Percentiles rank a stretch among this genome's conserved stretches.
phyloP scores from a whole-genome alignment of 2,888 invertebrate genomes.

The Plemyria rubiginata region DNA sequence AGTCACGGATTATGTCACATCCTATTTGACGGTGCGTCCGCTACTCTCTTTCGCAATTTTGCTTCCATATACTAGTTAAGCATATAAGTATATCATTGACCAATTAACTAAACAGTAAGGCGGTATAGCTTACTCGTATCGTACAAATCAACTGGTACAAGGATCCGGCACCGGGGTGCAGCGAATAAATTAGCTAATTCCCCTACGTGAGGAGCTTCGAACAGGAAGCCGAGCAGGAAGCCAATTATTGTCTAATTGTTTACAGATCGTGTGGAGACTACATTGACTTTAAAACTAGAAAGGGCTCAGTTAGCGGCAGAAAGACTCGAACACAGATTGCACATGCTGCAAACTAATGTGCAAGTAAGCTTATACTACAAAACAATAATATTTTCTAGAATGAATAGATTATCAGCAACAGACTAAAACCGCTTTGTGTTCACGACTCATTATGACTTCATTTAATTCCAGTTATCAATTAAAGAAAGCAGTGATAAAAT shows the following conservation, averaged over 20 bases:
- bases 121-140: constrained; percentile 35
- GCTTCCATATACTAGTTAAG: constrained; percentile 50
- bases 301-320: constrained; percentile 80
- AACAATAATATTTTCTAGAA: not conserved
- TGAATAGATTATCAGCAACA: not conserved
- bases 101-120: constrained; percentile 73
- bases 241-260: constrained; percentile 54
- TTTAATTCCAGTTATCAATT: constrained; percentile 69
- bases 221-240: constrained; percentile 57
- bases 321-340: constrained; percentile 74
- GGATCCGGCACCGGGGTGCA: constrained; percentile 51
- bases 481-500: constrained; percentile 74
- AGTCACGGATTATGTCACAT: constrained; percentile 73
- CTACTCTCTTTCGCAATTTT: constrained; percentile 72
- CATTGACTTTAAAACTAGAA: constrained; percentile 75
- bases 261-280: constrained; percentile 78
- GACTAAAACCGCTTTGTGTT: not conserved
- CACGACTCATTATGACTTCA: constrained; percentile 3
- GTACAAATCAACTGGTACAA: constrained; percentile 66
- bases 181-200: constrained; percentile 57
- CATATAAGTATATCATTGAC: constrained; percentile 21
- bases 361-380: constrained; percentile 54
- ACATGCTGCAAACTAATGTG: constrained; percentile 76
- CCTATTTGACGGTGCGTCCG: constrained; percentile 71
- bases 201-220: constrained; percentile 43